Percentiles rank a stretch among this genome's conserved stretches.
These are phyloP conservation scores for Columbina picui DNA, from an alignment of 2,113 vertebrate genomes.

Conservation along the genomic window DNA sequence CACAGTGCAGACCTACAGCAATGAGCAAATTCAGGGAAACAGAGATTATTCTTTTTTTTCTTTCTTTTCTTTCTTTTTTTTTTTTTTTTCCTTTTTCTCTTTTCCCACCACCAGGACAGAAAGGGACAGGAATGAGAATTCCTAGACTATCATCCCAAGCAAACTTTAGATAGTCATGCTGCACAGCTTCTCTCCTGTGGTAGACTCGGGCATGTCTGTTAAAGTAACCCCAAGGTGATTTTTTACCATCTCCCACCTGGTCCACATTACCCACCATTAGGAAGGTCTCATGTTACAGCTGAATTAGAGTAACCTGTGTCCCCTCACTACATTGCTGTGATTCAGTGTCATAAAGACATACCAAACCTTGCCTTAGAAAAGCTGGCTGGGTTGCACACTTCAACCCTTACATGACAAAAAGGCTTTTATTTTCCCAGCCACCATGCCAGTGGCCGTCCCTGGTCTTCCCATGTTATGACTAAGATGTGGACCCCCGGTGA, in stretches of 20 bases:
- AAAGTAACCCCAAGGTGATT: not conserved
- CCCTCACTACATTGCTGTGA: not conserved
- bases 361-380: not conserved
- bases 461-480: not conserved
- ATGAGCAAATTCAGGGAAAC: not conserved
- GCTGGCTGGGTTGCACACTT: not conserved
- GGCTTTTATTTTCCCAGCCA: not conserved
- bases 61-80: too few species aligned
- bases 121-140: not conserved
- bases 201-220: too few species aligned
- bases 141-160: not conserved
- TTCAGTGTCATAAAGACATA: not conserved
- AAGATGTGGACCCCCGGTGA: fast-evolving
- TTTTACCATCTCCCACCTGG: not conserved
- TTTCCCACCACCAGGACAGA: not conserved
- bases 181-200: fast-evolving
- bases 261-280: not conserved
- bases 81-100: not conserved
- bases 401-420: not conserved
- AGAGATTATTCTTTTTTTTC: not conserved
- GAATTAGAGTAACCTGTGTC: not conserved
- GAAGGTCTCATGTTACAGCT: not conserved
- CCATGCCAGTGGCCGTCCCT: not conserved
- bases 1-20: not conserved
- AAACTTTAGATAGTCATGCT: not conserved